These are phyloP conservation scores for Hecatera dysodea DNA, from an alignment of 2,888 invertebrate species.

Conservation along the genomic window DNA sequence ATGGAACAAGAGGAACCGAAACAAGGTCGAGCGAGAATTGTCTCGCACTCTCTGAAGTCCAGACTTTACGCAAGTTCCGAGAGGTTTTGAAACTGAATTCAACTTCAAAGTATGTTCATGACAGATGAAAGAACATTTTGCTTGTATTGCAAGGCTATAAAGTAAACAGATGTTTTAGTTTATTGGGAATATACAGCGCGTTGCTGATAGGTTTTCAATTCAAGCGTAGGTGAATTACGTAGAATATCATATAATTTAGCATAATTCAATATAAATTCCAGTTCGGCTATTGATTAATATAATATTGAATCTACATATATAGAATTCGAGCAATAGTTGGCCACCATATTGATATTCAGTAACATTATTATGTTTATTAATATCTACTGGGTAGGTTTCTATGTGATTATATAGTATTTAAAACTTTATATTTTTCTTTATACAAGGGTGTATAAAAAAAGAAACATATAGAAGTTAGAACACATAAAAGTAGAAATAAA, in stretches of 20 bases:
- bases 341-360: background rate
- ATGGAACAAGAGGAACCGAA: slow-evolving; percentile 27
- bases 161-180: slow-evolving; percentile 10
- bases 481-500: too few relatives aligned
- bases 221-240: slow-evolving; percentile 6
- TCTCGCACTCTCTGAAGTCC: slow-evolving; percentile 18
- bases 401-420: background rate
- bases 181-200: background rate
- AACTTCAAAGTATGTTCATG: slow-evolving; percentile 44
- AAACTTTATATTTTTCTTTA: background rate
- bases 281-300: slow-evolving; percentile 26
- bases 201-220: slow-evolving; percentile 17
- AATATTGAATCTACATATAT: slow-evolving; percentile 30
- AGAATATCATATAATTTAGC: slow-evolving; percentile 28
- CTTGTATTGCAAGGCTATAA: slow-evolving; percentile 21
- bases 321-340: slow-evolving; percentile 1
- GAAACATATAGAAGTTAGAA: background rate
- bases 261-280: slow-evolving; percentile 31
- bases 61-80: slow-evolving; percentile 34
- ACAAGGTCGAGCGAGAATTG: slow-evolving; percentile 43
- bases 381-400: too few relatives aligned
- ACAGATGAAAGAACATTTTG: slow-evolving; percentile 46
- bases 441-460: background rate
- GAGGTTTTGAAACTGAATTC: slow-evolving; percentile 43
- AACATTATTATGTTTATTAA: background rate